Evolutionary conservation across 2,797 vertebrate species (phyloP), one percentile per base, ranked within the genome.

Genomic region (Echiichthys vipera): DNA sequence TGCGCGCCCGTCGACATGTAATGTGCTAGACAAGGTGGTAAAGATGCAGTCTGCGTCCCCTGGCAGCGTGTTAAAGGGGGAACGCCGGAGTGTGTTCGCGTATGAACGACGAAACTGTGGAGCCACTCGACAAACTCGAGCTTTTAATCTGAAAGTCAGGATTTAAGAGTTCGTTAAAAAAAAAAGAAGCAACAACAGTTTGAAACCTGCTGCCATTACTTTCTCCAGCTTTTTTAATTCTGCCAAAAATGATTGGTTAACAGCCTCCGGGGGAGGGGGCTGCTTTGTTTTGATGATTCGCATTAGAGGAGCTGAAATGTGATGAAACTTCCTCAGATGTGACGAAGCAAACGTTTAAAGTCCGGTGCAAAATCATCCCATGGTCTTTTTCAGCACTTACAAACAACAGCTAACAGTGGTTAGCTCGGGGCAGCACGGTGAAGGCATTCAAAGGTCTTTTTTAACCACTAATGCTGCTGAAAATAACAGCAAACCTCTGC

Each of bases 21-120:
- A 82, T 86, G 76, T 80, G 66, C 55, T 18, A 64, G 73, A 69
- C 11, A 7, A 62, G 56, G 81, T 86, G 83, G 79, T 88, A 70
- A 78, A 62, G 65, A 65, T 57, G 66, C 49, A 46, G 58, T 56
- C 45, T 12, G 1, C 18, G 62, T 32, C 75, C 34, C 42, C 46
- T 51, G 3, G 39, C 14, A 2, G 65, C 59, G 62, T 43, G 17
- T 72, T 34, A 5, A 5, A 10, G 70, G 67, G 67, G 64, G 57
- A 71, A 49, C 11, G 42, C 57, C 76, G 47, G 67, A 65, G 55
- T n/a, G 45, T 47, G 25, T 47, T 12, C 0, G 27, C 42, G 58
- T 11, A 18, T 71, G 34, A 36, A 46, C 0, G 7, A 49, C 59
- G 32, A 69, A 62, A 45, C 34, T 55, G 49, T 29, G 46, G 51